These are phyloP conservation scores for Laupala kohalensis DNA, from an alignment of 1,140 invertebrate species.

Conservation along the genomic window DNA sequence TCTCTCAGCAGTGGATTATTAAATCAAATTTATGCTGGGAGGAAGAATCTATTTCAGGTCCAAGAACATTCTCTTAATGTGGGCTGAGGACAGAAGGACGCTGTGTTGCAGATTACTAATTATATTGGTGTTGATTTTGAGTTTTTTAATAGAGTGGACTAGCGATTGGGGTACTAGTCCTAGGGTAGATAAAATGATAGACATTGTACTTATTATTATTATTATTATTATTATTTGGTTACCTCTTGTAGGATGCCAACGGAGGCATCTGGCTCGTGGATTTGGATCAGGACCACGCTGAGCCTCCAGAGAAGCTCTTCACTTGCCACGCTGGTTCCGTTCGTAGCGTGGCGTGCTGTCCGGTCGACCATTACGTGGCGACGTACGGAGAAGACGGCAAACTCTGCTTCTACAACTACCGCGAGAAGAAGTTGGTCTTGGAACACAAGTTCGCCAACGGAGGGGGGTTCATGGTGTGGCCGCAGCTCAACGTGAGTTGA, in stretches of 20 bases:
- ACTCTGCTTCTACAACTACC: conserved; percentile 57
- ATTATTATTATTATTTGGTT: too few species aligned
- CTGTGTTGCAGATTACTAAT: too few species aligned
- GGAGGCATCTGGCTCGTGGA: conserved; percentile 72
- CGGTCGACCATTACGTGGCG: conserved; percentile 50
- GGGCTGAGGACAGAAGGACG: too few species aligned
- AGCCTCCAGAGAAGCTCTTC: conserved; percentile 45
- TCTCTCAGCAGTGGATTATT: too few species aligned
- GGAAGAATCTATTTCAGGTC: too few species aligned
- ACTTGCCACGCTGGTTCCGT: conserved; percentile 62
- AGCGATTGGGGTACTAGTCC: too few species aligned
- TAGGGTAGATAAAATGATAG: too few species aligned
- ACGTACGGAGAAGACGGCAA: conserved; percentile 53
- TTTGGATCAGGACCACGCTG: conserved; percentile 46
- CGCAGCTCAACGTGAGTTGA: conserved; percentile 47
- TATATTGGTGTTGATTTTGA: too few species aligned
- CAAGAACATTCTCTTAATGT: too few species aligned
- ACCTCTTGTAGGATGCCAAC: conserved; percentile 57
- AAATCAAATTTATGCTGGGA: too few species aligned
- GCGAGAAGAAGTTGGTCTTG: conserved; percentile 39
- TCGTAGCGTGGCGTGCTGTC: conserved; percentile 47
- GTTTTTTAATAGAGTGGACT: too few species aligned
- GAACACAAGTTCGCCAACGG: conserved; percentile 42
- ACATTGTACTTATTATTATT: too few species aligned
- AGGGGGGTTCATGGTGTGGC: conserved; percentile 56